A percentile compares a stretch with the other conserved stretches of the same genome.
These are phyloP conservation scores for Andrena praecox DNA, from an alignment of 2,888 invertebrate genomes.

Conservation along the genomic window DNA sequence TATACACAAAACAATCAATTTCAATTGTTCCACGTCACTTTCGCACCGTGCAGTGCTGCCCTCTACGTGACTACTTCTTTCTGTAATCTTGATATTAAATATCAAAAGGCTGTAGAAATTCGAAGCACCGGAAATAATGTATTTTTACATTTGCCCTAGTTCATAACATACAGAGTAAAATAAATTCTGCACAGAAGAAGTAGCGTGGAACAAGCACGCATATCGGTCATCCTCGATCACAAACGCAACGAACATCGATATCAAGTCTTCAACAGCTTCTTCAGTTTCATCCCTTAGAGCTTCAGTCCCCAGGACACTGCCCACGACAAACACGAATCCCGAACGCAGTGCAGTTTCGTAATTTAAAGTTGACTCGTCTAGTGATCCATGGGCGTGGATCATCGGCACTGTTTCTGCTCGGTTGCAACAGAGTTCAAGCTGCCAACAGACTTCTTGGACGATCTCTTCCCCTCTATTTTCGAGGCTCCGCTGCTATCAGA, in stretches of 20 bases:
- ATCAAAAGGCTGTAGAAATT: not conserved
- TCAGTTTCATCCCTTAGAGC: not conserved
- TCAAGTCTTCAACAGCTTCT: not conserved
- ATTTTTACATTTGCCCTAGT: no score
- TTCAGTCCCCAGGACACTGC: not conserved
- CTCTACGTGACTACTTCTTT: conserved; percentile 5
- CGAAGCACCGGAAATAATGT: not conserved
- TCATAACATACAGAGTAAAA: not conserved
- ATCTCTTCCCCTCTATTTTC: conserved; percentile 70
- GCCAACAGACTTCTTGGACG: conserved; percentile 71
- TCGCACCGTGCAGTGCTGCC: not conserved
- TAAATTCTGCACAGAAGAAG: not conserved
- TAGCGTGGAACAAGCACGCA: conserved; percentile 14
- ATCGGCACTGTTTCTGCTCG: conserved; percentile 69
- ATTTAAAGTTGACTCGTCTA: not conserved
- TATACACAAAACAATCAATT: conserved; percentile 38
- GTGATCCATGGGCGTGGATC: conserved; percentile 48
- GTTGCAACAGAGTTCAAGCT: conserved; percentile 56
- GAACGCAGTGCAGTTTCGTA: not conserved
- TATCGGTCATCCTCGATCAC: not conserved
- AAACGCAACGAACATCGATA: not conserved
- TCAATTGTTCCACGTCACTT: conserved; percentile 18
- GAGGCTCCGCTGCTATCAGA: conserved; percentile 55
- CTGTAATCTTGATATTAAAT: not conserved
- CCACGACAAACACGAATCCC: not conserved